Evolutionary conservation across 2,888 invertebrate genomes (phyloP), one percentile per base, ranked within the genome.

Genomic region (Falcaria lacertinaria): DNA sequence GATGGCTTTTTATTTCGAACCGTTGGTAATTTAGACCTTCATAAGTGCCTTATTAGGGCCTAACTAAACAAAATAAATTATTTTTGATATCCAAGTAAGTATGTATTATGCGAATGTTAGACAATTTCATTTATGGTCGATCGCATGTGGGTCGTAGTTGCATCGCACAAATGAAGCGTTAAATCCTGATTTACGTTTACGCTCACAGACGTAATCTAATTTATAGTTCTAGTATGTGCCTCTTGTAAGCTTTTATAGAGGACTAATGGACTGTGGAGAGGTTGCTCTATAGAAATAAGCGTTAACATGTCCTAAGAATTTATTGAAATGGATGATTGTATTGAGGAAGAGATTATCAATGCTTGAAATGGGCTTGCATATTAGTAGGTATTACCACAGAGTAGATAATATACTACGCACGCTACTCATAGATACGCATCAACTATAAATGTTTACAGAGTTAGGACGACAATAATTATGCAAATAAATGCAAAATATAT

Each of bases 111-210:
- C 33, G 33, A 19, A 39, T 39, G 25, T 41, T 37, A 11, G n/a
- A 32, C 39, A 19, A 37, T 50, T 36, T 34, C 37, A 41, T 40
- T 40, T 47, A 41, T 39, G 41, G 36, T 6, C 6, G 19, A 43
- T 45, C 47, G 43, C 48, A 51, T 54, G 48, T 50, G 50, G 57
- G 62, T 52, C 60, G 54, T 57, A 51, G 57, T 57, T 64, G 56
- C 52, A 54, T 50, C 52, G 55, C 57, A 48, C 56, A 53, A 61
- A 46, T 61, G 54, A 64, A 58, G 65, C 60, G 52, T 60, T 54
- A 57, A 64, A 58, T 57, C 50, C 57, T 67, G 64, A 72, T 69
- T 69, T 70, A 66, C 58, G 61, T 48, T 45, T 66, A 67, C 61
- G 69, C 69, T 52, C 44, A 44, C 48, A 44, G 35, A 36, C 39